These are phyloP conservation scores for Orthonyx spaldingii DNA, from an alignment of 2,113 vertebrate species.

Conservation along the genomic window DNA sequence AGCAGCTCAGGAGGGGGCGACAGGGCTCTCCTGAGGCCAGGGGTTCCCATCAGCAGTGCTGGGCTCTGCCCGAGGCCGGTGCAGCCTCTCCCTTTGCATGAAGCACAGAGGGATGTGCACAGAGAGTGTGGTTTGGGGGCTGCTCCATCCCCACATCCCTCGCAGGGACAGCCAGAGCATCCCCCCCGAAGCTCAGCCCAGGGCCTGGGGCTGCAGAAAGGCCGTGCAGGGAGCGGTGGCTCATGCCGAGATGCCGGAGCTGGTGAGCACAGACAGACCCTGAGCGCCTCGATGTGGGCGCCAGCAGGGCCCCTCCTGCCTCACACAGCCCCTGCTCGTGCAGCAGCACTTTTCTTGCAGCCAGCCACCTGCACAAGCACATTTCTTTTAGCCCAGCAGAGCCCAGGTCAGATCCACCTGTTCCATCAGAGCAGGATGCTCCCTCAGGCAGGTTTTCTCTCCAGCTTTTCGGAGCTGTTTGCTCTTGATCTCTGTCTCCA, in stretches of 20 bases:
- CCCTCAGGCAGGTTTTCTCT: background rate
- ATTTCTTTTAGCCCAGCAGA: background rate
- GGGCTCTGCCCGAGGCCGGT: accelerated
- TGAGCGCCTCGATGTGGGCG: background rate
- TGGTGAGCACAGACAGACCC: accelerated
- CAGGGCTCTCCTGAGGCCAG: background rate
- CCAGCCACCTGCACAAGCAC: background rate
- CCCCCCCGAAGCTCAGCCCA: background rate
- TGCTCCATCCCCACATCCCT: background rate
- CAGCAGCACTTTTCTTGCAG: background rate
- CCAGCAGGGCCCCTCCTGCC: background rate
- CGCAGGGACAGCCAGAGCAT: background rate
- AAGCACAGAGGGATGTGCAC: accelerated
- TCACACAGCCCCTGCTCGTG: background rate
- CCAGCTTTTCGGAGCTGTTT: background rate
- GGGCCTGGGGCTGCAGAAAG: background rate
- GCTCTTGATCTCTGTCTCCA: slow-evolving; percentile 1
- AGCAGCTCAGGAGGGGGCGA: background rate
- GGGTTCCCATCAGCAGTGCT: accelerated
- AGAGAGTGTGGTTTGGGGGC: accelerated
- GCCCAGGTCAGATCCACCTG: background rate
- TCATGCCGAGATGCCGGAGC: background rate
- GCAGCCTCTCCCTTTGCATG: background rate
- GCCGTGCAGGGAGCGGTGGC: accelerated
- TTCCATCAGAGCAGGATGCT: background rate